These are phyloP conservation scores for Oxyura jamaicensis DNA, from an alignment of 2,113 vertebrate species.

Conservation along the genomic window DNA sequence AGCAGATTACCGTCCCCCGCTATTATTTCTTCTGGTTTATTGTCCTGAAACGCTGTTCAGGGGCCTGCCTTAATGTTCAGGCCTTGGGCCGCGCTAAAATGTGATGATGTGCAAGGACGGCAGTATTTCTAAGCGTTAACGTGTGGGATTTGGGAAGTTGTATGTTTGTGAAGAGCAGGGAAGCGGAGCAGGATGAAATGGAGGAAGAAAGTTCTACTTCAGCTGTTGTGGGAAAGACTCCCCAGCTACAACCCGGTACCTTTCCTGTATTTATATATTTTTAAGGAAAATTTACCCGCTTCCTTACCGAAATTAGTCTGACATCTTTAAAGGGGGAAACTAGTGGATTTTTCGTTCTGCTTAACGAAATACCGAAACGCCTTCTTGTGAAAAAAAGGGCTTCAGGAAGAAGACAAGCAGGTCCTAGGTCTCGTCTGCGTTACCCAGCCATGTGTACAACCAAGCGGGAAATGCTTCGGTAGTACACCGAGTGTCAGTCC, in stretches of 20 bases:
- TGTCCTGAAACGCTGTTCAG: neutral
- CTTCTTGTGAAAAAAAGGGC: neutral
- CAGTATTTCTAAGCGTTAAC: neutral
- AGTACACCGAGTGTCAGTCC: fast-evolving
- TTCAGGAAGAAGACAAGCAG: neutral
- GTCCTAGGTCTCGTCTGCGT: neutral
- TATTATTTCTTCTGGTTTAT: neutral
- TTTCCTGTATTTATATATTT: neutral
- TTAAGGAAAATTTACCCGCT: neutral
- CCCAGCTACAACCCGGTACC: neutral
- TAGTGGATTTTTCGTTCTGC: neutral
- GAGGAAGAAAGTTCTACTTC: neutral
- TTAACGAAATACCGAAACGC: neutral
- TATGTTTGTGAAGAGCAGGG: neutral
- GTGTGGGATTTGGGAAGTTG: neutral
- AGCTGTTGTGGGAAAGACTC: neutral
- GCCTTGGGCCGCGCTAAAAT: neutral
- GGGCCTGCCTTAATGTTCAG: neutral
- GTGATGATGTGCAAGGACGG: neutral
- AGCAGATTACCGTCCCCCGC: neutral
- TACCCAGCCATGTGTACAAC: neutral
- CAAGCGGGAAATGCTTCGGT: neutral
- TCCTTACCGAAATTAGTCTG: neutral
- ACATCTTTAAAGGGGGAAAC: neutral
- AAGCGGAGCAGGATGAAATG: neutral